Percentiles rank a stretch among this genome's conserved stretches.
These are phyloP conservation scores for Sarcophaga subvicina DNA, from an alignment of 2,888 invertebrate species.

Conservation along the genomic window DNA sequence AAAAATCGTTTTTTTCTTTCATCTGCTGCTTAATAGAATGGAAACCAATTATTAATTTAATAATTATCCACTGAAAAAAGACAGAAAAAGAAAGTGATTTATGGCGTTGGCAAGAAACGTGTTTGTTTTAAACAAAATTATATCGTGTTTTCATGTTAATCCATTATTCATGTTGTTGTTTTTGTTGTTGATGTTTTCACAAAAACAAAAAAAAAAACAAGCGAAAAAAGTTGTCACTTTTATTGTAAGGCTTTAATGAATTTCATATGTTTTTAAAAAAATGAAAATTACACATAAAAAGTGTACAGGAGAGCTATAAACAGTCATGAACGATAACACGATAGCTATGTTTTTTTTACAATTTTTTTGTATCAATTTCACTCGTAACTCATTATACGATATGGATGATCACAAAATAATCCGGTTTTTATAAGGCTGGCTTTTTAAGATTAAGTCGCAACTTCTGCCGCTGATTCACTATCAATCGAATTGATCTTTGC, in stretches of 20 bases:
- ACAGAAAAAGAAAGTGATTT: slow-evolving; percentile 8
- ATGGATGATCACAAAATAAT: no score
- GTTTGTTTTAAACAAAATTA: neutral
- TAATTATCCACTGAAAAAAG: neutral
- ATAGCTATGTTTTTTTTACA: no score
- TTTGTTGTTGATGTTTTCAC: neutral
- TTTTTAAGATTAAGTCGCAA: no score
- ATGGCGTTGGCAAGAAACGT: neutral
- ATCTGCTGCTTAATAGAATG: neutral
- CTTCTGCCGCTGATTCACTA: no score
- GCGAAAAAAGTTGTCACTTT: slow-evolving; percentile 1
- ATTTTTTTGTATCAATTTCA: accelerated
- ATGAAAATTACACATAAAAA: no score
- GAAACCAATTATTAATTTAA: slow-evolving; percentile 23
- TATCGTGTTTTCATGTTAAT: neutral
- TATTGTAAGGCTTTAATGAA: slow-evolving; percentile 35
- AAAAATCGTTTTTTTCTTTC: no score
- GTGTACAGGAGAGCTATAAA: no score
- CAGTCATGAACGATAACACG: no score
- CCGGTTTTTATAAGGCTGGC: no score
- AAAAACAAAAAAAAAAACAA: no score
- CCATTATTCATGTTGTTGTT: neutral
- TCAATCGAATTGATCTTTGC: no score
- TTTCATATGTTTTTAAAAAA: neutral
- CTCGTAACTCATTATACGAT: no score